Base-by-base conservation (phyloP, 30 jellyfish, hydroid and myxozoan genomes). In the Aurelia sp. region DNA sequence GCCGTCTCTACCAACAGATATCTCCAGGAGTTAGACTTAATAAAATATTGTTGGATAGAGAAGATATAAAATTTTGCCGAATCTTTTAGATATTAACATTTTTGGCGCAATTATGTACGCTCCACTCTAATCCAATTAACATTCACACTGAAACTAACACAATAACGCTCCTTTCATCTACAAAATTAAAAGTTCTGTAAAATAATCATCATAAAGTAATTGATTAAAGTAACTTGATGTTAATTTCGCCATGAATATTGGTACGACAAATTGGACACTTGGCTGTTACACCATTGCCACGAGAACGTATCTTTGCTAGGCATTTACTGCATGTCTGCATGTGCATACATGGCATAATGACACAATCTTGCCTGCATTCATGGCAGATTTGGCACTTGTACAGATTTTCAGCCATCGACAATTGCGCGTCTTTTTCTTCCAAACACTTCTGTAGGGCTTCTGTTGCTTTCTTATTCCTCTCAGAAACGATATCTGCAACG, bases 341-440 rank as follows among this genome's bases (percentile, higher is more conserved):
- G 41, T 76, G 86, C 86, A 76, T 76, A 60, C 86, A 76, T 2
- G 86, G 86, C 86, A 76, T 76, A 4, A 76, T 18, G 19, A 76
- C 86, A 27, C 86, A 76, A 76, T 76, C 73, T 48, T 62, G 73
- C 18, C 35, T 63, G 66, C 50, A 16, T 7, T 76, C 86, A 21
- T 76, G 86, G 51, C 86, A 76, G 11, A 76, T 40, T 10, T 76
- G 76, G 62, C 86, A 76, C 20, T 27, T 21, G 35, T 57, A 18
- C 13, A 30, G 40, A 41, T 52, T 59, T 59, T 76, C 86, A 15
- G 76, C 75, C 16, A 12, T 33, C 23, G 50, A 19, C 20, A 76
- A 5, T 64, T 76, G 62, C 6, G 37, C 52, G 3, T 76, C 76
- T 62, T 33, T 35, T 21, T 76, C 66, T 12, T 20, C 63, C 16